Evolutionary conservation across 2,113 vertebrate species (phyloP), one percentile per base, ranked within the genome.

Genomic region (Thomomys bottae): DNA sequence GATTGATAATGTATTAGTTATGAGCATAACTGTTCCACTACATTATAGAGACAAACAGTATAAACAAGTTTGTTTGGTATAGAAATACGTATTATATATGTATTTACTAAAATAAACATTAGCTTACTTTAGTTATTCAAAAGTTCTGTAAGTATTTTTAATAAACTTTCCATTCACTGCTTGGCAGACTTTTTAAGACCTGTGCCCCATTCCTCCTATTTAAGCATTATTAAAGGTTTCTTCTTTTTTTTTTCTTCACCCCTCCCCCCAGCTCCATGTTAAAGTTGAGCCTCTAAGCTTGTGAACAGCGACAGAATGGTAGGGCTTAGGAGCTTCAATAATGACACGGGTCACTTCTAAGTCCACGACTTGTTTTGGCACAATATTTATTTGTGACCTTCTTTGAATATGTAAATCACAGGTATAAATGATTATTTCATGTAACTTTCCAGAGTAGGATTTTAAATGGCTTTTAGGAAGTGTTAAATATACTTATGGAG

Each of bases 1-100:
- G 66, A 86, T 84, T 87, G 89, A 87, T 71, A 91, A 93, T 90
- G 21, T n/a, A 61, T 89, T 89, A 78, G 18, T 84, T 81, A 49
- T 66, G 78, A 40, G 54, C 23, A n/a, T 5, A 14, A 14, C 28
- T 82, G 9, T 92, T 91, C 23, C 73, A 45, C n/a, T n/a, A 49
- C 24, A 80, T 6, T 59, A 36, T 20, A 34, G 11, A 72, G 34
- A 83, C 14, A 84, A 5, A 61, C 23, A 88, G 28, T 89, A 15
- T 28, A 40, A n/a, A 30, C 54, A 90, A 87, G 36, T 24, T 10
- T 54, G 28, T 85, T 36, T 90, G 45, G 54, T n/a, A 71, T 11
- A 88, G 66, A 90, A 82, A 92, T 42, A 75, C 28, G 15, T 49
- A 82, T 38, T 14, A 34, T 32, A 81, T 54, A 71, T 49, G 40